Evolutionary conservation across 2,888 invertebrate species (phyloP), one percentile per base, ranked within the genome.

Genomic region (Limnephilus rhombicus): DNA sequence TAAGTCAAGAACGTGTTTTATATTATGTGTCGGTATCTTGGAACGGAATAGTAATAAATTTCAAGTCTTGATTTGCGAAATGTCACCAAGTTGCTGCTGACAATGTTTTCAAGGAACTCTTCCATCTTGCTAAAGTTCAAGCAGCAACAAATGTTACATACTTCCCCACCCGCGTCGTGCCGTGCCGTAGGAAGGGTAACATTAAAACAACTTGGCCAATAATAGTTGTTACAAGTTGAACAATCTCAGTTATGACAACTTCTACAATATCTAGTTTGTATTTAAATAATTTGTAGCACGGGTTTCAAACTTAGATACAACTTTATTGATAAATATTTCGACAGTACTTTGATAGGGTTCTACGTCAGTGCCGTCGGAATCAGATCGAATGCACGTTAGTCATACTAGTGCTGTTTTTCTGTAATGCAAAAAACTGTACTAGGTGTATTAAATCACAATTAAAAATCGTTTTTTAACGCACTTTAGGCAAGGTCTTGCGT

Each of bases 71-170:
- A 68, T 68, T 68, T 68, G 68, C 68, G 7, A 68, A 68, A 68
- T 68, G 68, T 68, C 68, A 68, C 68, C 68, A 68, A 24, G 68
- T 24, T 68, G 24, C 24, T n/a, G n/a, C 24, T n/a, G n/a, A 24
- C 68, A 24, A 68, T 68, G 68, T 68, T 68, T 68, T 68, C 68
- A 24, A 37, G 37, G 83, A 83, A 83, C 37, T 83, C 41, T 41
- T 83, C 83, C 83, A 83, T 83, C 83, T 83, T 37, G 83, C 24
- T 37, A 83, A 83, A 83, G 83, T 83, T 83, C 83, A 83, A 37
- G 11, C 83, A 83, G 37, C 83, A 83, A 83, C 83, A 83, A 83
- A 83, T 83, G 83, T 83, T 83, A 34, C 83, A 68, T 24, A n/a
- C 68, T 37, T 37, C 37, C 34, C 83, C 37, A 4, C 4, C 45